Conservation (phyloP, 2,797 vertebrate species). For the Eulemur coronatus region DNA sequence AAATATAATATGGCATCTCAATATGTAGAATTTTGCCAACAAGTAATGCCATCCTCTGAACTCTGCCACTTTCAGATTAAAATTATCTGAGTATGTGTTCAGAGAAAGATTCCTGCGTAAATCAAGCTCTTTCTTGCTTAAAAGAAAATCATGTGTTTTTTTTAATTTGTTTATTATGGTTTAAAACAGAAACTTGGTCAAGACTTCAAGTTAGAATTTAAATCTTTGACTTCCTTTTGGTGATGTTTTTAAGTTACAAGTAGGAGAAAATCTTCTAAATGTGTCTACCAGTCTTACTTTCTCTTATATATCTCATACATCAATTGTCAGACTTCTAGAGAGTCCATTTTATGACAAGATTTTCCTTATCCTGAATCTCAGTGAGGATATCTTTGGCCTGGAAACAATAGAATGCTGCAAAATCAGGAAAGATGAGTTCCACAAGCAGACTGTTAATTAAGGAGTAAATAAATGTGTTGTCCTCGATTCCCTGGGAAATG, state of each 20-base stretch:
- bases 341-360: not conserved
- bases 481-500: not conserved
- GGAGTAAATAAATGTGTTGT: not conserved
- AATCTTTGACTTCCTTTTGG: not conserved
- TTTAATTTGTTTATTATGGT: not conserved
- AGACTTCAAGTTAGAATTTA: slow-evolving; percentile 9
- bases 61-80: not conserved
- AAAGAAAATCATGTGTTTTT: not conserved
- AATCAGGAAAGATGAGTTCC: not conserved
- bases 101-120: not conserved
- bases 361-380: slow-evolving; percentile 5
- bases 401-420: not conserved
- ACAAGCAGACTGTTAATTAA: not conserved
- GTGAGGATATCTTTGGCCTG: not conserved
- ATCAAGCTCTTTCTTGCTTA: not conserved
- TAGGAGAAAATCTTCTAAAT: not conserved
- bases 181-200: not conserved
- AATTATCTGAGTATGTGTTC: not conserved
- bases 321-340: not conserved
- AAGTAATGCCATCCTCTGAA: not conserved
- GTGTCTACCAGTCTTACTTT: not conserved
- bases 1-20: not conserved
- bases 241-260: not conserved
- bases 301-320: not conserved
- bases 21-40: not conserved